Percentiles rank a stretch among this genome's conserved stretches.
Conservation (phyloP, 2,113 vertebrate species). For the Myanophis thanlyinensis region DNA sequence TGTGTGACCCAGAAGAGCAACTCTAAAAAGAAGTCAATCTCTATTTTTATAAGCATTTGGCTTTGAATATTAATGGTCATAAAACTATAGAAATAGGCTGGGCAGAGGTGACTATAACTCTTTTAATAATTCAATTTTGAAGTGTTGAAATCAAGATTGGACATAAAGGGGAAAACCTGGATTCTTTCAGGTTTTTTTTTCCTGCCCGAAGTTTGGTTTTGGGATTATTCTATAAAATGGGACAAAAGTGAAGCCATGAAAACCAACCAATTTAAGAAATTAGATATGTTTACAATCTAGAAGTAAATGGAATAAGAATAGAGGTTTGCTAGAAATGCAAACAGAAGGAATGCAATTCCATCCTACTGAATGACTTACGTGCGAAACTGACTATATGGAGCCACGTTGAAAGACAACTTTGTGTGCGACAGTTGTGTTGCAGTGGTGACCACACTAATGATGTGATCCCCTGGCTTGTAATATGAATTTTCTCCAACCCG, state of each 20-base stretch:
- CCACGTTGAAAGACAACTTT: not conserved
- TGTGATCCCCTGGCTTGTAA: not conserved
- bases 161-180: not conserved
- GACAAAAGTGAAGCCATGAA: not conserved
- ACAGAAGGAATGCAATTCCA: not conserved
- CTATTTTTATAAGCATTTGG: not conserved
- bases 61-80: not conserved
- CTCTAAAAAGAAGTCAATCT: not conserved
- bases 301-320: not conserved
- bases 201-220: not conserved
- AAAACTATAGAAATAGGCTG: not conserved
- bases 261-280: not conserved
- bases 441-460: not conserved
- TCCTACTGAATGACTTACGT: not conserved
- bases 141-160: not conserved
- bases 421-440: not conserved
- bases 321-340: not conserved
- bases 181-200: not conserved
- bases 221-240: not conserved
- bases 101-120: not conserved
- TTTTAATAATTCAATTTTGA: not conserved
- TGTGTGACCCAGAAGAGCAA: not conserved
- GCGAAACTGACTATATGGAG: not conserved
- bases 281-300: not conserved
- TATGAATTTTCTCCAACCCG: not conserved